A percentile compares a stretch with the other conserved stretches of the same genome.
Conservation (phyloP, 2,797 vertebrate species). For the Phrynocephalus vlangalii region DNA sequence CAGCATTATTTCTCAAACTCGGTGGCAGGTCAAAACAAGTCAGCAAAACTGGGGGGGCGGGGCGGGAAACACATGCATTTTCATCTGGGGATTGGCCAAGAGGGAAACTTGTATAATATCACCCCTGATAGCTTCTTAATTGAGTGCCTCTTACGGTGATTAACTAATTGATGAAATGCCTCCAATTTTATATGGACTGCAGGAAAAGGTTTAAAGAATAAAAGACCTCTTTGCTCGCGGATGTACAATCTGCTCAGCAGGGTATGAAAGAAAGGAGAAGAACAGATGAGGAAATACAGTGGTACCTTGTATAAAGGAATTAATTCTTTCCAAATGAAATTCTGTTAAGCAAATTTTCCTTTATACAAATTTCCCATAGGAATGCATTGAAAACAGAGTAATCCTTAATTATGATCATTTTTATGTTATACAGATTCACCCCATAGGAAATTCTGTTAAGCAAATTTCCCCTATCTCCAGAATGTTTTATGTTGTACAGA, state of each 20-base stretch:
- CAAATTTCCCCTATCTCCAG: no score
- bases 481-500: no score
- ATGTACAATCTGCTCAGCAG: background rate
- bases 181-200: background rate
- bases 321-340: background rate
- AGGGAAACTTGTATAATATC: conserved; percentile 49
- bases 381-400: no score
- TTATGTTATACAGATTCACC: no score
- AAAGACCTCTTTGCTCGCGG: background rate
- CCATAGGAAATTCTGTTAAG: no score
- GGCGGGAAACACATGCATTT: conserved; percentile 37
- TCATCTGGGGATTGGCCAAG: conserved; percentile 68
- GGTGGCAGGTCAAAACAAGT: conserved; percentile 73
- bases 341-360: no score
- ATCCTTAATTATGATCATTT: no score
- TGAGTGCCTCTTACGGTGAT: conserved; percentile 58
- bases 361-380: no score
- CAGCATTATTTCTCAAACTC: conserved; percentile 72
- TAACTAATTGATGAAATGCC: background rate
- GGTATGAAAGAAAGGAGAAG: background rate
- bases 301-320: no score
- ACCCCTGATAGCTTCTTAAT: conserved; percentile 64
- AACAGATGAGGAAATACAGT: background rate
- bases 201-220: background rate
- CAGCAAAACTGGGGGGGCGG: conserved; percentile 55